Conservation (phyloP, 2,888 invertebrate genomes). For the Gnatocerus cornutus region DNA sequence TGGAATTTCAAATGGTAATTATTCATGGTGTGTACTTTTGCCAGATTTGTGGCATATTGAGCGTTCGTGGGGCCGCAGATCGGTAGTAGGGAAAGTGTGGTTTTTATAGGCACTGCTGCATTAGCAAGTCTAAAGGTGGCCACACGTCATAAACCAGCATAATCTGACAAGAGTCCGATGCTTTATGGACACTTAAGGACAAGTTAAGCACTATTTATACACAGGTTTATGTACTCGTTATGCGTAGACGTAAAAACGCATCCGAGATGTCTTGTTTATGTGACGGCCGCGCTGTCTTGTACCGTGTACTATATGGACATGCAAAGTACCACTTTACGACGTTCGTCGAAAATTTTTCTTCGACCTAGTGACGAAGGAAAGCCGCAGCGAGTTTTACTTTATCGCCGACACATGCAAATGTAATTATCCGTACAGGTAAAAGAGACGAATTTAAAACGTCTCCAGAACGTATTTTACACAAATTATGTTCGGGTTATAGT, state of each 20-base stretch:
- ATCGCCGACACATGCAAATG: constrained; percentile 59
- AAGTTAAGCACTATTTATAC: constrained; percentile 63
- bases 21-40: no score
- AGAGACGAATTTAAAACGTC: constrained; percentile 53
- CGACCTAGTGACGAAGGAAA: constrained; percentile 24
- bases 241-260: constrained; percentile 59
- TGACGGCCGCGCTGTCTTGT: constrained; percentile 63
- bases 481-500: constrained; percentile 48
- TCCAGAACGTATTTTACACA: constrained; percentile 51
- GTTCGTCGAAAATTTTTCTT: constrained; percentile 8
- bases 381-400: constrained; percentile 44
- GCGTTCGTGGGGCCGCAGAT: no score
- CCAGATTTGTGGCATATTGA: no score
- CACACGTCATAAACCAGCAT: constrained; percentile 50
- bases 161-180: constrained; percentile 55
- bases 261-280: constrained; percentile 64
- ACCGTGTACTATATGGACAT: constrained; percentile 64
- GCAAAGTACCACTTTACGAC: constrained; percentile 63
- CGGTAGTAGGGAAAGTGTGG: no score
- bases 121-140: constrained; percentile 46
- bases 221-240: constrained; percentile 61
- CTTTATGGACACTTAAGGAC: constrained; percentile 62
- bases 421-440: constrained; percentile 55
- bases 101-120: no score
- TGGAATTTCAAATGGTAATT: no score